Conservation (phyloP, 2,888 invertebrate genomes). For the Dasypogon diadema region DNA sequence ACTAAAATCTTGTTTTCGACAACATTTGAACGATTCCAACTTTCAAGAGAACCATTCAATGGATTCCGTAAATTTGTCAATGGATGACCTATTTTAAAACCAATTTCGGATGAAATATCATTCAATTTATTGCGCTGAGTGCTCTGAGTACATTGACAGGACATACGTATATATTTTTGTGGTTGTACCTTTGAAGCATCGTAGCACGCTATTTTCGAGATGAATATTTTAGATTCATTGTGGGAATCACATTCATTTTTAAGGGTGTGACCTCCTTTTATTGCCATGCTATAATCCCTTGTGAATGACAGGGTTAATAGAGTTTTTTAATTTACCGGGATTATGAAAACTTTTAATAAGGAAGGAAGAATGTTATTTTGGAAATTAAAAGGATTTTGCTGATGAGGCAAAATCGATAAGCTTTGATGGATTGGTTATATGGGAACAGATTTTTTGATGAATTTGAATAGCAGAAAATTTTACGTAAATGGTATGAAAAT, state of each 20-base stretch:
- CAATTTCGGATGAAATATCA: constrained; percentile 33
- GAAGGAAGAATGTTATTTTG: too few relatives aligned
- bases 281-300: neutral
- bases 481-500: too few relatives aligned
- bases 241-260: neutral
- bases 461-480: too few relatives aligned
- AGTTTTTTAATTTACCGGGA: constrained; percentile 21
- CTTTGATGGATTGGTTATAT: too few relatives aligned
- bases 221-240: too few relatives aligned
- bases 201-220: constrained; percentile 1
- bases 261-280: constrained; percentile 6
- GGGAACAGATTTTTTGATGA: too few relatives aligned
- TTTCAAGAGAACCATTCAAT: constrained; percentile 12
- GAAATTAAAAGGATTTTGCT: too few relatives aligned
- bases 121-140: constrained; percentile 34
- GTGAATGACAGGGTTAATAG: constrained; percentile 11
- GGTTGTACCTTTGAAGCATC: neutral
- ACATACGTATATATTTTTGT: neutral
- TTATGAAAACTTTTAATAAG: constrained; percentile 1
- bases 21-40: neutral
- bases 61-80: constrained; percentile 30
- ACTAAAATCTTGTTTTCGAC: neutral
- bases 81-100: constrained; percentile 36
- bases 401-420: too few relatives aligned
- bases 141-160: constrained; percentile 25